Evolutionary conservation across 2,797 vertebrate genomes (phyloP), one percentile per base, ranked within the genome.

Genomic region (Leucoraja ocellata): DNA sequence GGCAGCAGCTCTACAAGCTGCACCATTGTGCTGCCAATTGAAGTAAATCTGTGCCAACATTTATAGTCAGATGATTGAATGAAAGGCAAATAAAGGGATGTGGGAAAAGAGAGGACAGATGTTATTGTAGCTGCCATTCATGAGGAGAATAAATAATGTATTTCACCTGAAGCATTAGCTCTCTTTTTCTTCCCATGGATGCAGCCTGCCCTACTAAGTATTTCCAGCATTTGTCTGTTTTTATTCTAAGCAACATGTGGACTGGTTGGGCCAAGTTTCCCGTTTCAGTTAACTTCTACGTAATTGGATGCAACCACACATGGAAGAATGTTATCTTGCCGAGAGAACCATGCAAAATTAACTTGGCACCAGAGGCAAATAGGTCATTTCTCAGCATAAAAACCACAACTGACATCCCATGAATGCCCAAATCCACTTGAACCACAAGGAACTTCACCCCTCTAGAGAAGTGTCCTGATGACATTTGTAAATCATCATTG

Each of bases 331-430:
- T 88, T 36, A 65, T 16, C 61, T 36, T 68, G 84, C n/a, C n/a
- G 13, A 32, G n/a, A 86, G 58, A 86, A n/a, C 83, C 58, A 32
- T 58, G 63, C 84, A 88, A 88, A 88, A 88, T 68, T 61, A 36
- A n/a, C 28, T 88, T 88, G 84, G 61, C n/a, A 36, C 28, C 5
- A 21, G 8, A 32, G 65, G 84, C 65, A 88, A 32, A 36, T 68
- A 23, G n/a, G 0, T 88, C 28, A 21, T 65, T 36, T 88, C 36
- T 88, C 36, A 68, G 84, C 84, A 88, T 1, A 21, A 88, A 46
- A 88, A 88, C 84, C 84, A 88, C 84, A 88, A 65, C 14, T 88
- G 84, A 88, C 63, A 88, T 88, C 84, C 63, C 32, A 18, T 9
- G 28, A 88, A 88, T 36, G 7, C 16, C 21, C 61, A 88, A 88